Percentiles rank a stretch among this genome's conserved stretches.
phyloP scores from a whole-genome alignment of 2,113 vertebrate species.

The Podarcis cretensis region DNA sequence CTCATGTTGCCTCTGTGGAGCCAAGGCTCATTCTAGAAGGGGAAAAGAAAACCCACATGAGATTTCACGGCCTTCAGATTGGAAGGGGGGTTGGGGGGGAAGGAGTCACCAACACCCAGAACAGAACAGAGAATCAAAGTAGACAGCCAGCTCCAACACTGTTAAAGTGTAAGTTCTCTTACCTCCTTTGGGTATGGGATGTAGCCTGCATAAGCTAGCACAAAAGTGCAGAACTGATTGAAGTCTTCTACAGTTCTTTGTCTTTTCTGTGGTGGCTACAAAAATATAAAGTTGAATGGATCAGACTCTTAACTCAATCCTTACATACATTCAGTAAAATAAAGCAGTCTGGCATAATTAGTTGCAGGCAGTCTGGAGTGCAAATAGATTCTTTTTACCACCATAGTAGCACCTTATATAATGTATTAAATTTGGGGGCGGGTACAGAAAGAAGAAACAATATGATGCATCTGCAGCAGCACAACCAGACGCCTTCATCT shows the following conservation, averaged over 20 bases:
- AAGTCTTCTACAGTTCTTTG: conserved; percentile 96
- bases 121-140: no score
- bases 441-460: not conserved
- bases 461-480: not conserved
- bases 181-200: conserved; percentile 97
- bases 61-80: not conserved
- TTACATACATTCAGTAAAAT: not conserved
- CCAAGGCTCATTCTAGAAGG: conserved; percentile 80
- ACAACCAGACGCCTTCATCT: no score
- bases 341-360: not conserved
- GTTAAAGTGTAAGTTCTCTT: not conserved
- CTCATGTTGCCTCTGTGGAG: conserved; percentile 89
- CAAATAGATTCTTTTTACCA: not conserved
- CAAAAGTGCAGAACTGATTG: conserved; percentile 98
- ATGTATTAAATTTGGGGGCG: not conserved
- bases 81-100: not conserved
- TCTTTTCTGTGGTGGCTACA: conserved; percentile 74
- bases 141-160: not conserved
- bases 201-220: conserved; percentile 96
- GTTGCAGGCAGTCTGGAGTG: not conserved
- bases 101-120: not conserved
- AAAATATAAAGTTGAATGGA: not conserved
- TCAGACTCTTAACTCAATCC: not conserved
- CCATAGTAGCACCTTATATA: not conserved
- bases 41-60: not conserved